A percentile compares a stretch with the other conserved stretches of the same genome.
phyloP scores from a whole-genome alignment of 2,888 invertebrate species.

The Thysanoteuthis rhombus region DNA sequence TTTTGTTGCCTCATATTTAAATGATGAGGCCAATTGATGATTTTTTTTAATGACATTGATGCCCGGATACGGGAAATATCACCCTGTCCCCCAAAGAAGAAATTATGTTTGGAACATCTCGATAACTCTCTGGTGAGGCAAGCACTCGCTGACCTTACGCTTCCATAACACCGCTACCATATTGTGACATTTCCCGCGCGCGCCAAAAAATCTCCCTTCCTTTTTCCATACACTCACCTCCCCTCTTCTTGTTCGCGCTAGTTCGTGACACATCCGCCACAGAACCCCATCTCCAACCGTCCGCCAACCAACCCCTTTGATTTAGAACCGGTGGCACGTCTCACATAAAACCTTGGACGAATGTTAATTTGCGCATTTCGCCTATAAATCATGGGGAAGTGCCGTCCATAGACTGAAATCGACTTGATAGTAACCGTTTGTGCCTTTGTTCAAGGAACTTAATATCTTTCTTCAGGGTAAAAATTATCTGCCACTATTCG shows the following conservation, averaged over 20 bases:
- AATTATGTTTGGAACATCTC: neutral
- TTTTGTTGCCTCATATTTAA: neutral
- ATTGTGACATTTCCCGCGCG: conserved; percentile 12
- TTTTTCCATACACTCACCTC: neutral
- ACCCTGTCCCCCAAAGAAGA: neutral
- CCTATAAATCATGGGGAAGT: neutral
- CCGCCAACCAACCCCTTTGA: neutral
- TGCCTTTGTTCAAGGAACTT: neutral
- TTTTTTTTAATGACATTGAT: neutral
- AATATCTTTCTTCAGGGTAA: conserved; percentile 12
- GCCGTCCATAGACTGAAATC: neutral
- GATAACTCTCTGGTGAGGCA: neutral
- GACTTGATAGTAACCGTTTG: neutral
- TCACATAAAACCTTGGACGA: neutral
- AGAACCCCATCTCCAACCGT: neutral
- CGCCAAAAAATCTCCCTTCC: neutral
- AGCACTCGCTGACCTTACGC: neutral
- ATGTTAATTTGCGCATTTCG: neutral
- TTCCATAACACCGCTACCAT: neutral
- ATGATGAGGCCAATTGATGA: neutral
- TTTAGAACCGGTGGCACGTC: neutral
- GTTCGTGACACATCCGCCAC: neutral
- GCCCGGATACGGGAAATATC: neutral
- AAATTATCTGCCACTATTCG: conserved; percentile 12
- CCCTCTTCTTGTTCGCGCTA: neutral